A percentile compares a stretch with the other conserved stretches of the same genome.
Conservation (phyloP, 2,113 vertebrate genomes). For the Otus sunia region DNA sequence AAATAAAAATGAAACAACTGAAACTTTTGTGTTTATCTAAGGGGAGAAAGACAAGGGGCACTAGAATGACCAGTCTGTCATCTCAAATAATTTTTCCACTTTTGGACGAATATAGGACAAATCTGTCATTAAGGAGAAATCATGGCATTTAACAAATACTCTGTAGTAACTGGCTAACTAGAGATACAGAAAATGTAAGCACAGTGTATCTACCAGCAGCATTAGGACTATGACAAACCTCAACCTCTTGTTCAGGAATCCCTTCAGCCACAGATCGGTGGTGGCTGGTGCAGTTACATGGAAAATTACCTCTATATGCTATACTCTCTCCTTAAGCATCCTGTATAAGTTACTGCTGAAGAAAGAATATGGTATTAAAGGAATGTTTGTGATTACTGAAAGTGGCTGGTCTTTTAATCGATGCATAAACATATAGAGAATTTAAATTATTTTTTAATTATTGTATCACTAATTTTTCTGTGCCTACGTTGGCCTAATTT, state of each 20-base stretch:
- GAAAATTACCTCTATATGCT: not conserved
- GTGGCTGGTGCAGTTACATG: too few species aligned
- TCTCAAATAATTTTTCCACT: not conserved
- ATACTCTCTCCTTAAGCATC: not conserved
- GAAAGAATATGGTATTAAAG: not conserved
- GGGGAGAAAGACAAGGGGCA: not conserved
- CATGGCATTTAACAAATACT: not conserved
- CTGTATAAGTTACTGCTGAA: not conserved
- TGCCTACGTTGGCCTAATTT: not conserved
- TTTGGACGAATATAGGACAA: not conserved
- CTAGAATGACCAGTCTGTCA: not conserved
- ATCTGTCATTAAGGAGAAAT: not conserved
- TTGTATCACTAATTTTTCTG: not conserved
- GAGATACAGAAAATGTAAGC: not conserved
- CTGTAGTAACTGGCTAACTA: not conserved
- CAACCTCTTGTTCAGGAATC: not conserved
- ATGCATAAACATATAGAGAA: not conserved
- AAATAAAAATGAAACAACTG: not conserved
- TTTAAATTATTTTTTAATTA: not conserved
- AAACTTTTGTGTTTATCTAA: not conserved
- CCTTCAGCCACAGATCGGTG: not conserved
- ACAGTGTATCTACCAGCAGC: not conserved
- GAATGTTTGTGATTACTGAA: not conserved
- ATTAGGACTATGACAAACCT: not conserved
- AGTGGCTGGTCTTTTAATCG: not conserved